phyloP scores from a whole-genome alignment of 2,797 vertebrate genomes.

The Natrix natrix region DNA sequence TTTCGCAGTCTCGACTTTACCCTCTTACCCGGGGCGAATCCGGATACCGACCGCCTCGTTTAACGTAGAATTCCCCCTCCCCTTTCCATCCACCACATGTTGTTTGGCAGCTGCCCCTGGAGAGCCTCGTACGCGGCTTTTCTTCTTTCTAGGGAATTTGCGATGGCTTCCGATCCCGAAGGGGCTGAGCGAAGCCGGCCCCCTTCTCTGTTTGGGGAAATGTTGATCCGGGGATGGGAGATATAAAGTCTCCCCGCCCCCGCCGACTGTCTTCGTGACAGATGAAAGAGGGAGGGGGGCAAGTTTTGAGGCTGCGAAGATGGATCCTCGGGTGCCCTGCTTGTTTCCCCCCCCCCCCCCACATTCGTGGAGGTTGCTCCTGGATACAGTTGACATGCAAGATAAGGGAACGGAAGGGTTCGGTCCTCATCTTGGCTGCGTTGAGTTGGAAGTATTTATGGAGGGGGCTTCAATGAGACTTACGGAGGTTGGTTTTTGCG shows the following conservation, averaged over 20 bases:
- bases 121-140: neutral
- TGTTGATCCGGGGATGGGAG: neutral
- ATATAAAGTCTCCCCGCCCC: neutral
- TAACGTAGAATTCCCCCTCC: neutral
- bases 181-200: neutral
- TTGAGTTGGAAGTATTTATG: neutral
- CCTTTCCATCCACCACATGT: neutral
- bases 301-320: neutral
- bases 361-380: neutral
- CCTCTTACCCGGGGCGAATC: neutral
- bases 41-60: neutral
- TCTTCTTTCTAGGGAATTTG: neutral
- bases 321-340: neutral
- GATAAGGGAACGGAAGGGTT: no score
- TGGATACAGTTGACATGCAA: neutral
- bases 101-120: neutral
- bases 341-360: neutral
- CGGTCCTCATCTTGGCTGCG: neutral
- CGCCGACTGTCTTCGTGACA: neutral
- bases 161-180: accelerated
- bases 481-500: neutral
- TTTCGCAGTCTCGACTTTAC: neutral
- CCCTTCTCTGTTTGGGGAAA: neutral
- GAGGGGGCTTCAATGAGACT: neutral
- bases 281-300: neutral